phyloP scores from a whole-genome alignment of 2,113 vertebrate species.

The rat (Rattus norvegicus) region DNA sequence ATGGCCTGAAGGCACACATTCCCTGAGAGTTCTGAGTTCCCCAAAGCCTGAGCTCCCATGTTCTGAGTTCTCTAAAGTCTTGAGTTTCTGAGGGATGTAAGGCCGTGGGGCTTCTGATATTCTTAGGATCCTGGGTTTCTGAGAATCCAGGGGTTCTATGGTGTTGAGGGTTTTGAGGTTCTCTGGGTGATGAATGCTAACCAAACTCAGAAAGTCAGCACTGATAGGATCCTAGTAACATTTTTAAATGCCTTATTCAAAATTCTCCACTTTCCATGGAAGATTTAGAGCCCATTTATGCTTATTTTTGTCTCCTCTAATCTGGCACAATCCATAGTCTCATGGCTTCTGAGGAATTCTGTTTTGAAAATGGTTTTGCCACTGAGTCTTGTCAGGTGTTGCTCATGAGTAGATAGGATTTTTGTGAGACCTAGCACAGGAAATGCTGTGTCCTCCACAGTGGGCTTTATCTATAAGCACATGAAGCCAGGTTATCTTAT shows the following conservation, averaged over 20 bases:
- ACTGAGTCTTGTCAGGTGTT: neutral
- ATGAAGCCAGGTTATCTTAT: rapidly evolving
- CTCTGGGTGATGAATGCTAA: neutral
- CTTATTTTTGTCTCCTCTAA: neutral
- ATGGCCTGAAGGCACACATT: neutral
- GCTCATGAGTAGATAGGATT: neutral
- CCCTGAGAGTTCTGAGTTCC: neutral
- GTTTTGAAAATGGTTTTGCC: neutral
- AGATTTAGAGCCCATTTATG: no score
- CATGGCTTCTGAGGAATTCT: neutral
- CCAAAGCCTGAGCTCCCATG: neutral
- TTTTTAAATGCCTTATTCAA: neutral
- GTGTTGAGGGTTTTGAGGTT: no score
- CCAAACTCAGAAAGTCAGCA: neutral
- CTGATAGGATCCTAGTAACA: neutral
- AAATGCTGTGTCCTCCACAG: rapidly evolving
- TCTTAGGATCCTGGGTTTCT: neutral
- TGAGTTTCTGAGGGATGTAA: no score
- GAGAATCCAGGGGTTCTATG: neutral
- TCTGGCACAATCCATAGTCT: neutral
- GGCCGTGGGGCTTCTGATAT: neutral
- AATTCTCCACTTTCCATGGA: neutral
- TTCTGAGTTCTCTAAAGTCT: neutral
- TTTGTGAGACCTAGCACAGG: no score
- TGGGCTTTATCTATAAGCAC: rapidly evolving